These are phyloP conservation scores for Pogonomyrmex californicus DNA, from an alignment of 1,140 invertebrate species.

Conservation along the genomic window DNA sequence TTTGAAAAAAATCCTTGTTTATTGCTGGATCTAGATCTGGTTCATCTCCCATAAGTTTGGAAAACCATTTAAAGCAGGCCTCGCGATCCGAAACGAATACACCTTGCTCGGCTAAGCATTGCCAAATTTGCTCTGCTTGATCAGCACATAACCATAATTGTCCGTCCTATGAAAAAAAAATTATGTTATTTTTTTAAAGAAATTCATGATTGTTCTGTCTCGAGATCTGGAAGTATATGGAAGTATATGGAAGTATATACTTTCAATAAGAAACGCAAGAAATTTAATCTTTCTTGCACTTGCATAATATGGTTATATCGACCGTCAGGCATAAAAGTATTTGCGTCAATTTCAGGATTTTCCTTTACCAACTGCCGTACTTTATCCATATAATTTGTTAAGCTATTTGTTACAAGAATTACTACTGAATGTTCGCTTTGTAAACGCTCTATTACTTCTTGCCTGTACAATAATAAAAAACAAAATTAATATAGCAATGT, in stretches of 20 bases:
- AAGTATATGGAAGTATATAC: constrained; percentile 76
- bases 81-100: constrained; percentile 97
- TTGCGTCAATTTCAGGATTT: constrained; percentile 93
- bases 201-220: neutral
- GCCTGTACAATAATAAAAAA: constrained; percentile 86
- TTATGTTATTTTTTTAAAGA: neutral
- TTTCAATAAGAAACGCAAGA: constrained; percentile 96
- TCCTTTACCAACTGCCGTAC: constrained; percentile 91
- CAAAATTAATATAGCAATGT: constrained; percentile 21
- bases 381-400: constrained; percentile 96
- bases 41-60: constrained; percentile 99
- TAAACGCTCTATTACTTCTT: constrained; percentile 95
- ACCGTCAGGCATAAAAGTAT: constrained; percentile 94
- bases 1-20: constrained; percentile 98
- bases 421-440: constrained; percentile 97
- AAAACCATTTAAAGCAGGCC: constrained; percentile 99
- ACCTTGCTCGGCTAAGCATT: constrained; percentile 97
- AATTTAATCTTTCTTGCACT: constrained; percentile 97
- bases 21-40: constrained; percentile 98
- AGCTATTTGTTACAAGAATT: constrained; percentile 97
- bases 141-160: constrained; percentile 98
- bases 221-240: constrained; percentile 23
- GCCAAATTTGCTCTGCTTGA: constrained; percentile 99
- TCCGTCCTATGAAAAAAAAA: constrained; percentile 89
- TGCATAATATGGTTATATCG: constrained; percentile 97